These are phyloP conservation scores for Epistrophe grossulariae DNA, from an alignment of 2,888 invertebrate genomes.

Conservation along the genomic window DNA sequence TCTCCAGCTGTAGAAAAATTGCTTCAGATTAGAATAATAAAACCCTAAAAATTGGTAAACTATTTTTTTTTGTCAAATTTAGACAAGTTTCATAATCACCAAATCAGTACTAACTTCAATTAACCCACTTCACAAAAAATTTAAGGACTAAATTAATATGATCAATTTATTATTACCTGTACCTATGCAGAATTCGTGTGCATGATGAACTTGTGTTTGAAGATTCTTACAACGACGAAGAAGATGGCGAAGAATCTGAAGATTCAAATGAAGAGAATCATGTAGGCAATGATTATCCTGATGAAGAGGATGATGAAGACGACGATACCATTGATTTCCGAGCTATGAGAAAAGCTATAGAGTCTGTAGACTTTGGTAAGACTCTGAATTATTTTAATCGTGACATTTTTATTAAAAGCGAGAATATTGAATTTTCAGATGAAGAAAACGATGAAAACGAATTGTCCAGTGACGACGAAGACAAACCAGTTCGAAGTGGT, in stretches of 20 bases:
- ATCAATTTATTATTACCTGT: background rate
- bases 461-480: conserved; percentile 79
- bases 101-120: too few species aligned
- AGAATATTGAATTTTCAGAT: conserved; percentile 61
- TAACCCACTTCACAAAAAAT: background rate
- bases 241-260: conserved; percentile 85
- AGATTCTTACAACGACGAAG: conserved; percentile 80
- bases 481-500: conserved; percentile 79
- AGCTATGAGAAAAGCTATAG: conserved; percentile 87
- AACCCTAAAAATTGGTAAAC: too few species aligned
- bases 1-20: too few species aligned
- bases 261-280: conserved; percentile 92
- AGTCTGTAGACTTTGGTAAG: conserved; percentile 82
- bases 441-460: conserved; percentile 71
- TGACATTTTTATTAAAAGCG: background rate
- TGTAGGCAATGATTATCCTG: conserved; percentile 92
- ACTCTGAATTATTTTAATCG: background rate
- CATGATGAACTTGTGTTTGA: conserved; percentile 80
- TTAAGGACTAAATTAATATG: background rate
- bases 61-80: too few species aligned
- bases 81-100: too few species aligned
- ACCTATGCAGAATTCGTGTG: conserved; percentile 79
- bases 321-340: conserved; percentile 81
- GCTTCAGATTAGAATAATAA: too few species aligned
- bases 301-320: conserved; percentile 85